Conservation (phyloP, 1,140 invertebrate species). For the Heliconius hermathena region DNA sequence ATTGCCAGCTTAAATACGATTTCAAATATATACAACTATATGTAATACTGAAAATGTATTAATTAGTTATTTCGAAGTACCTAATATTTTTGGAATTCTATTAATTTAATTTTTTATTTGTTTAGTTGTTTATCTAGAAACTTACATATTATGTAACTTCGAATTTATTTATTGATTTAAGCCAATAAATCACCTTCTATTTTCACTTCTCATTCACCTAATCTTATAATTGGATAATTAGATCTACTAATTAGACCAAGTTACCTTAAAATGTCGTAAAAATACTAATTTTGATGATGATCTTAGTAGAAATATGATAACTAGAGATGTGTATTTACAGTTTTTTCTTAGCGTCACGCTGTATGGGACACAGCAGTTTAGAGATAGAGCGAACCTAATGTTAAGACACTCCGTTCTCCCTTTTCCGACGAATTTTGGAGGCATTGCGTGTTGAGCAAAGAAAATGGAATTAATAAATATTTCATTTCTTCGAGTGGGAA, state of each 20-base stretch:
- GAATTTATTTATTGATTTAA: neutral
- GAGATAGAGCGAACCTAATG: no score
- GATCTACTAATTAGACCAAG: neutral
- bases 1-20: neutral
- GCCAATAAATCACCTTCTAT: neutral
- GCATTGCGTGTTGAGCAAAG: no score
- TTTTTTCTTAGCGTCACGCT: no score
- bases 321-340: neutral
- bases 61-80: neutral
- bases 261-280: neutral
- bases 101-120: neutral
- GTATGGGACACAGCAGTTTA: no score
- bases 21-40: neutral
- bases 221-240: conserved; percentile 8
- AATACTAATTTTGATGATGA: neutral
- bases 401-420: no score
- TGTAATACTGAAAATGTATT: neutral
- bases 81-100: no score
- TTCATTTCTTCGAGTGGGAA: no score
- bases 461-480: no score
- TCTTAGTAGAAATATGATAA: neutral
- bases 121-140: neutral
- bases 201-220: neutral
- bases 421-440: no score
- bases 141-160: neutral